Evolutionary conservation across 2,888 invertebrate genomes (phyloP).

Genomic region (Drosophila affinis): DNA sequence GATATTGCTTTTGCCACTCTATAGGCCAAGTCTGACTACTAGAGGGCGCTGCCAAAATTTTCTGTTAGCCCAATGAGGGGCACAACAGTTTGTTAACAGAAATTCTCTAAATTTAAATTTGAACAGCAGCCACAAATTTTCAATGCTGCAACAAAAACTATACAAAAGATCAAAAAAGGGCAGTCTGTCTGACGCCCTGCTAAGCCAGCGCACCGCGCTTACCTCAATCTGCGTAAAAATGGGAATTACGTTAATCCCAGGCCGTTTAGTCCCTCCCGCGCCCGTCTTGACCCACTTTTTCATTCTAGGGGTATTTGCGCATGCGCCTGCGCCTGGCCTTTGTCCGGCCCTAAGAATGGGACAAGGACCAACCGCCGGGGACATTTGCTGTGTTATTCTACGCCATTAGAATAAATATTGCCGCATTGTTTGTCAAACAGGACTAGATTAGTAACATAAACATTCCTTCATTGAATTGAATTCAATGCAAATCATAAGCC

Average conservation of each 20-base stretch:
- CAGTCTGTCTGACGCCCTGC: constrained; percentile 66
- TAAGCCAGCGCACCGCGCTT: constrained; percentile 54
- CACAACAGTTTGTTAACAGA: too few relatives aligned
- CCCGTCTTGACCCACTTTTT: constrained; percentile 48
- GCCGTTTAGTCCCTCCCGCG: constrained; percentile 42
- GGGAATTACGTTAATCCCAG: constrained; percentile 58
- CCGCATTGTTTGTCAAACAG: constrained; percentile 82
- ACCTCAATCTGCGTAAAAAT: constrained; percentile 61
- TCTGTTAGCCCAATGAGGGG: too few relatives aligned
- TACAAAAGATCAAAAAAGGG: constrained; percentile 33
- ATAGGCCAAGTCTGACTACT: too few relatives aligned
- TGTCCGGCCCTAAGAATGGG: constrained; percentile 12
- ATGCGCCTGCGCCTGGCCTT: constrained; percentile 42
- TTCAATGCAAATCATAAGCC: constrained; percentile 77
- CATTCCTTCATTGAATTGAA: constrained; percentile 70
- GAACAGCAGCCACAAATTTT: too few relatives aligned
- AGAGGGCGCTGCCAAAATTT: too few relatives aligned
- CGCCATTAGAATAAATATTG: constrained; percentile 80
- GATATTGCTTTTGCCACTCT: too few relatives aligned
- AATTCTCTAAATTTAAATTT: too few relatives aligned
- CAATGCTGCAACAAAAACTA: not conserved
- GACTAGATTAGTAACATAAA: constrained; percentile 82
- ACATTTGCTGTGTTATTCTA: constrained; percentile 71
- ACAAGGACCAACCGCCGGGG: constrained; percentile 10
- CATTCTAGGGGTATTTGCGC: constrained; percentile 16